Percentiles rank a stretch among this genome's conserved stretches.
phyloP scores from a whole-genome alignment of 2,797 vertebrate genomes.

The Coregonus sp. region DNA sequence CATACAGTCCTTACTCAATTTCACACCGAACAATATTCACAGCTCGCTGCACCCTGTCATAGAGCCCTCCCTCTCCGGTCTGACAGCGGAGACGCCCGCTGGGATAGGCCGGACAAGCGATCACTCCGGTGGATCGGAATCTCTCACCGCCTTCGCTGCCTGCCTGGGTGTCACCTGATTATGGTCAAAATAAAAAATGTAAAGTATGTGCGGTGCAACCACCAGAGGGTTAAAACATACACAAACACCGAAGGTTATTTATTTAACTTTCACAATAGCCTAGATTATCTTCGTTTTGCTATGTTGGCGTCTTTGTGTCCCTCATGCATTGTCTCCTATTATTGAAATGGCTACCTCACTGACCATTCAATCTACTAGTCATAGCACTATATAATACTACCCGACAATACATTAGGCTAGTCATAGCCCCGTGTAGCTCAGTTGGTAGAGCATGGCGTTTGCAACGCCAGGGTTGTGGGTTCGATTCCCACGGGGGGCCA shows the following conservation, averaged over 20 bases:
- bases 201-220: background rate
- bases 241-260: background rate
- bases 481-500: too few relatives aligned
- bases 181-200: background rate
- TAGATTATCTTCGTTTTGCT: background rate
- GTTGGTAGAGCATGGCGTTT: too few relatives aligned
- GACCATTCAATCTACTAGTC: too few relatives aligned
- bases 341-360: too few relatives aligned
- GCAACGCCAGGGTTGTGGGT: too few relatives aligned
- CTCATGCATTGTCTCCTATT: too few relatives aligned
- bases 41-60: background rate
- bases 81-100: slow-evolving; percentile 1
- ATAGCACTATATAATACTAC: background rate
- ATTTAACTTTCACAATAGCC: background rate
- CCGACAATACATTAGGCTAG: background rate
- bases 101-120: slow-evolving; percentile 47
- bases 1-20: background rate
- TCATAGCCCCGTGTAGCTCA: background rate
- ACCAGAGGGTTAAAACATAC: background rate
- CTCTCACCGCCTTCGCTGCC: slow-evolving; percentile 47
- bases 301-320: background rate
- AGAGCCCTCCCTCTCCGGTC: slow-evolving; percentile 38
- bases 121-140: slow-evolving; percentile 57
- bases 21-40: slow-evolving; percentile 50
- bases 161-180: slow-evolving; percentile 27